These are phyloP conservation scores for Carduelis carduelis DNA, from an alignment of 2,797 vertebrate genomes.

Conservation along the genomic window DNA sequence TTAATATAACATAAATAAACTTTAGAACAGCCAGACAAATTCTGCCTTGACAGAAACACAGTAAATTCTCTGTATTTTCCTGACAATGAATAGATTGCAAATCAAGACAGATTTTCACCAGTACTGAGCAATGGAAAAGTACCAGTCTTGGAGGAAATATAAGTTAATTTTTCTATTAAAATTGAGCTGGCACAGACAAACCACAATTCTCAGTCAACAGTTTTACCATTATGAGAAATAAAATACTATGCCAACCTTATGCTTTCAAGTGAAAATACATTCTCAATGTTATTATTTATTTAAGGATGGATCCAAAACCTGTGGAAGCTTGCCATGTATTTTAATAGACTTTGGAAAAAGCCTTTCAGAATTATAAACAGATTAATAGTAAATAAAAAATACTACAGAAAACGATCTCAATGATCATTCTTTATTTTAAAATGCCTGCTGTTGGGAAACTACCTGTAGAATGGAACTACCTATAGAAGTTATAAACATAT, in stretches of 20 bases:
- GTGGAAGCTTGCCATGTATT: not conserved
- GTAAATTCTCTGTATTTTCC: not conserved
- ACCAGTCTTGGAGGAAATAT: not conserved
- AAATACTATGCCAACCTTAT: not conserved
- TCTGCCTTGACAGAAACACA: not conserved
- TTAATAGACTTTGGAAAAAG: not conserved
- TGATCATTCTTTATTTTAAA: not conserved
- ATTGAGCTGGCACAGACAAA: not conserved
- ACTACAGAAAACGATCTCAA: not conserved
- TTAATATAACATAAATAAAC: not conserved
- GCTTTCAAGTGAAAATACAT: constrained; percentile 18
- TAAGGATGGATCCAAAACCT: not conserved
- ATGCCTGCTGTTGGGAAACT: not conserved
- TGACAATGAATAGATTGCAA: not conserved
- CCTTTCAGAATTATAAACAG: not conserved
- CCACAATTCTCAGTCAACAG: not conserved
- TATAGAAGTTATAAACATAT: not conserved
- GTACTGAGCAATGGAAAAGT: not conserved
- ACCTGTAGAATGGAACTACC: not conserved
- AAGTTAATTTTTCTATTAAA: not conserved
- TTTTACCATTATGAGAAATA: not conserved
- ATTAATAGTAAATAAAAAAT: not conserved
- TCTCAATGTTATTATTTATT: not conserved
- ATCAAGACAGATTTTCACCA: not conserved
- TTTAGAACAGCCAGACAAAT: not conserved